phyloP scores from a whole-genome alignment of 2,888 invertebrate species.

The Chesias legatella region DNA sequence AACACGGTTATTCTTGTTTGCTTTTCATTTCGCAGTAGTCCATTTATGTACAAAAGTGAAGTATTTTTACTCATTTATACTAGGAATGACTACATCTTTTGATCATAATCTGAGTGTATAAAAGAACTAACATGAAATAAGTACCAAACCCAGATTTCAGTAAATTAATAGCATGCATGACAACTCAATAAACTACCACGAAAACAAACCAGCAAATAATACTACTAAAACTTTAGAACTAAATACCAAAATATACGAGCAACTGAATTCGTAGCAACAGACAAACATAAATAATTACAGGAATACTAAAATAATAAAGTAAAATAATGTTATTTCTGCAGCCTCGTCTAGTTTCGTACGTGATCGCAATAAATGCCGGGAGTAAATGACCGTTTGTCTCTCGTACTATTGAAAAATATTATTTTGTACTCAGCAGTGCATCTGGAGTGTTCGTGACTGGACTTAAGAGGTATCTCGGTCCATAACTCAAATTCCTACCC shows the following conservation, averaged over 20 bases:
- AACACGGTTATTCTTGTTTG: no score
- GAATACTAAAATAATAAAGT: conserved; percentile 34
- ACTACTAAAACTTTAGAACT: background rate
- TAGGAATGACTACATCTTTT: no score
- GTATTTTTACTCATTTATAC: no score
- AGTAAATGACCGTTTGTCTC: conserved; percentile 25
- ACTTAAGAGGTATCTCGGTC: conserved; percentile 11
- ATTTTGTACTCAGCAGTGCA: conserved; percentile 23
- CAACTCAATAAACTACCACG: no score
- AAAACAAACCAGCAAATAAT: background rate
- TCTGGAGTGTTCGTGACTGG: conserved; percentile 18
- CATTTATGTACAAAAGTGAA: no score
- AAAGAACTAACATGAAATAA: no score
- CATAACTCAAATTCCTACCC: conserved; percentile 1
- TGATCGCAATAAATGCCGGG: conserved; percentile 27
- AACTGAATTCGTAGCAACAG: background rate
- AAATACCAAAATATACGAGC: background rate
- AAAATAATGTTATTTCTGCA: conserved; percentile 30
- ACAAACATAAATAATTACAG: conserved; percentile 26
- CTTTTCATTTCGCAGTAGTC: no score
- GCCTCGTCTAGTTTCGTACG: conserved; percentile 30
- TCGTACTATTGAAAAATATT: conserved; percentile 22
- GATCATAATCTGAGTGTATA: no score
- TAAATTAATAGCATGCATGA: no score
- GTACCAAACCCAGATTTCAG: no score